These are phyloP conservation scores for Amiota minor DNA, from an alignment of 2,888 invertebrate genomes.

Conservation along the genomic window DNA sequence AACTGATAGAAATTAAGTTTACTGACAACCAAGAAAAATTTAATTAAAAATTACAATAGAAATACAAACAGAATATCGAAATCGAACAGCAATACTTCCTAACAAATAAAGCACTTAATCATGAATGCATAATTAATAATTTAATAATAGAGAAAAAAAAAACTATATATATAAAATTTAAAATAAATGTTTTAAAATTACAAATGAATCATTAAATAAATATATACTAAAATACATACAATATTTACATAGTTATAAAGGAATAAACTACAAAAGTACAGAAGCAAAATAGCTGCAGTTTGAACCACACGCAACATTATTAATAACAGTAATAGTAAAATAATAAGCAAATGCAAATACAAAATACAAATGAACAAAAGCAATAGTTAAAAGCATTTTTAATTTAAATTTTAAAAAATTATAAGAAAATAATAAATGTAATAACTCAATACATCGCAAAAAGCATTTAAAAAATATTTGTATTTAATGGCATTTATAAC, in stretches of 20 bases:
- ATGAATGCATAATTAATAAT: background rate
- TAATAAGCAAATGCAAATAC: background rate
- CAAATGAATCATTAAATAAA: too few relatives aligned
- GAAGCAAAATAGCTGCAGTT: too few relatives aligned
- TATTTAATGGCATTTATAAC: conserved; percentile 27
- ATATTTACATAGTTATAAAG: too few relatives aligned
- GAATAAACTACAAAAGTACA: too few relatives aligned
- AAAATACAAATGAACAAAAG: background rate
- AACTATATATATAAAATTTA: conserved; percentile 2
- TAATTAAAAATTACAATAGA: background rate
- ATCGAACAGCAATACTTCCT: conserved; percentile 12
- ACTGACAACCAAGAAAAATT: too few relatives aligned
- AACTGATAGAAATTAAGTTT: conserved; percentile 60
- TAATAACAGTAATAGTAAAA: background rate
- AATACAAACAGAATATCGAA: background rate
- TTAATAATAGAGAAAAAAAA: background rate
- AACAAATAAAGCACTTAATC: conserved; percentile 14
- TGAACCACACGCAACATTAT: too few relatives aligned
- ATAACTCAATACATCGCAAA: conserved; percentile 20
- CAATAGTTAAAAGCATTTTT: conserved; percentile 12
- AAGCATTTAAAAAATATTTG: conserved; percentile 25
- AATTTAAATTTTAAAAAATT: background rate
- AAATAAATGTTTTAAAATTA: background rate
- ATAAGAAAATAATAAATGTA: background rate
- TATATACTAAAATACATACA: too few relatives aligned